These are phyloP conservation scores for Pristis pectinata DNA, from an alignment of 2,797 vertebrate species.

Conservation along the genomic window DNA sequence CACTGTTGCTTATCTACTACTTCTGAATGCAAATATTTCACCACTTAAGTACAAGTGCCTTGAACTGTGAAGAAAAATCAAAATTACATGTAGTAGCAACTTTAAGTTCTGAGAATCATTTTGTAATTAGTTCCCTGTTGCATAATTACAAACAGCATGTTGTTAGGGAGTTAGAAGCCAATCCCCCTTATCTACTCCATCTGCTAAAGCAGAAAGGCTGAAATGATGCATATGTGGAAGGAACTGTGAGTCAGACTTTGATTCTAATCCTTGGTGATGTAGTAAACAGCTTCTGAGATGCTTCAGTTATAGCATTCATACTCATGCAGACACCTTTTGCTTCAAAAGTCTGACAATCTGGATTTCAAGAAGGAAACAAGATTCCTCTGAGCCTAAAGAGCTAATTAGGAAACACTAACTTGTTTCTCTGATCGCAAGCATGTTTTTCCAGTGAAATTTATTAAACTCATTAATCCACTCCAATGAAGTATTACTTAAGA, in stretches of 20 bases:
- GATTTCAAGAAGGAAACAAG: conserved; percentile 64
- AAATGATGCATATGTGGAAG: conserved; percentile 31
- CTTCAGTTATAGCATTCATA: conserved; percentile 73
- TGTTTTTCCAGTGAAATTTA: conserved; percentile 57
- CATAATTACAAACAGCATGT: conserved; percentile 34
- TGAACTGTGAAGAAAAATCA: not conserved
- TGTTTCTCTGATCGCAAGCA: conserved; percentile 50
- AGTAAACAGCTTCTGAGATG: conserved; percentile 72
- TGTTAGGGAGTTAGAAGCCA: conserved; percentile 24
- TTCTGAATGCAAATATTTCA: not conserved
- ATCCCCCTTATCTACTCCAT: conserved; percentile 12
- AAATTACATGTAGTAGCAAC: conserved; percentile 8
- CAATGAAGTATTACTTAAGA: conserved; percentile 77
- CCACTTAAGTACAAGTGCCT: not conserved
- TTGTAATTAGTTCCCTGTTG: conserved; percentile 29
- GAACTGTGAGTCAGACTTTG: conserved; percentile 43
- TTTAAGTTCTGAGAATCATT: conserved; percentile 20
- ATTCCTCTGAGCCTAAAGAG: conserved; percentile 64
- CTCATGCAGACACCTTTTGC: conserved; percentile 61
- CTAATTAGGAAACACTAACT: conserved; percentile 76
- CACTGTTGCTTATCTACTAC: not conserved
- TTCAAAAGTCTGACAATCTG: conserved; percentile 65
- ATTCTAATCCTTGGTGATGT: conserved; percentile 59
- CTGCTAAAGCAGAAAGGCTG: conserved; percentile 6
- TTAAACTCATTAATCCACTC: conserved; percentile 78